A percentile compares a stretch with the other conserved stretches of the same genome.
Conservation (phyloP, 2,113 vertebrate species). For the Trinectes maculatus region DNA sequence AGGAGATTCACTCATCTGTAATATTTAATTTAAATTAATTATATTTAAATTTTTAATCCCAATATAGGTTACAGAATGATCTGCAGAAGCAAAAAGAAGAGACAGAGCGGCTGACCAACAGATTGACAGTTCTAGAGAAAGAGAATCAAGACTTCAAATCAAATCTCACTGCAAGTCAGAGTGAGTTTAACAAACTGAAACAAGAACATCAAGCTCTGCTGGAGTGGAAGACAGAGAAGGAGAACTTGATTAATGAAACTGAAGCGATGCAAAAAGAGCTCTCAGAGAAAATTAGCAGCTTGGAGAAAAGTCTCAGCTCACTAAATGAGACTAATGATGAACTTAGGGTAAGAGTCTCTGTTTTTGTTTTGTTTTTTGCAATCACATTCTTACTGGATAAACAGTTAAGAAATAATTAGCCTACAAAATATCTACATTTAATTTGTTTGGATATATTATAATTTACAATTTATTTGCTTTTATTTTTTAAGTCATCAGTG, state of each 20-base stretch:
- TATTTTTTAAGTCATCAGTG: too few species aligned
- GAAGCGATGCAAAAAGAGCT: slow-evolving; percentile 83
- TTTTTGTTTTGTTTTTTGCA: not conserved
- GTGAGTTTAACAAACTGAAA: slow-evolving; percentile 81
- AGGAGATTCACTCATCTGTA: not conserved
- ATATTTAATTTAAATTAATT: not conserved
- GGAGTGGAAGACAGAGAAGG: slow-evolving; percentile 86
- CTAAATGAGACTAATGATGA: slow-evolving; percentile 66
- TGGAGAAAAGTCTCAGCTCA: slow-evolving; percentile 80
- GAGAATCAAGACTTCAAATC: slow-evolving; percentile 80
- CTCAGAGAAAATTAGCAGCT: slow-evolving; percentile 73
- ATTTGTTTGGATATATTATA: too few species aligned
- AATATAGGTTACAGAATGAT: slow-evolving; percentile 75
- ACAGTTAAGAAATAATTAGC: not conserved
- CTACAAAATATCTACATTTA: too few species aligned
- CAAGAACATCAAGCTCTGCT: slow-evolving; percentile 79
- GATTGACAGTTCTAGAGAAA: slow-evolving; percentile 75
- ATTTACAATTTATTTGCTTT: too few species aligned
- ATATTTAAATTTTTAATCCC: not conserved
- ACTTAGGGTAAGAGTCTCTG: slow-evolving; percentile 54
- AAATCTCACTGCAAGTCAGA: slow-evolving; percentile 76
- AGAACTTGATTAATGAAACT: slow-evolving; percentile 77
- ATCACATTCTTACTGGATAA: not conserved
- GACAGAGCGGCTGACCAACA: slow-evolving; percentile 80
- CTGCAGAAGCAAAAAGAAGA: slow-evolving; percentile 85